A percentile compares a stretch with the other conserved stretches of the same genome.
phyloP scores from a whole-genome alignment of 2,113 vertebrate species.

The Hippocampus barbouri region DNA sequence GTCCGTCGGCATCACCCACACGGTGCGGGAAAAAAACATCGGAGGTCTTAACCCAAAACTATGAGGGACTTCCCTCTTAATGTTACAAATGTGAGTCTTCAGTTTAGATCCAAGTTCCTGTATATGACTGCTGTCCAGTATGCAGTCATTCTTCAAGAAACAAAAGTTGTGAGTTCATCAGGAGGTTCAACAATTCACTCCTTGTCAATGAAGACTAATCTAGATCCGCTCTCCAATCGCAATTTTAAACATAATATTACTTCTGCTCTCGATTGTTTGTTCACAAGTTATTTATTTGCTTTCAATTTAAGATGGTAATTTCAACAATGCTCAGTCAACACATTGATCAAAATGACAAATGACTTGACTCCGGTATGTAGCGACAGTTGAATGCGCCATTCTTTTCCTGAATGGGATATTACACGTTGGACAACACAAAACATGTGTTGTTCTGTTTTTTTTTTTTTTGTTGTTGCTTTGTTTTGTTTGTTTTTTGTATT shows the following conservation, averaged over 20 bases:
- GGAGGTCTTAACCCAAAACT: conserved; percentile 26
- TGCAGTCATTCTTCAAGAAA: conserved; percentile 1
- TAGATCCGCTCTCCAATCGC: neutral
- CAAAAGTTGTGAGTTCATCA: neutral
- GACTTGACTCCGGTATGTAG: too few relatives aligned
- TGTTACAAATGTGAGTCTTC: conserved; percentile 19
- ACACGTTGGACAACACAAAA: too few relatives aligned
- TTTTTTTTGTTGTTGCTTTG: too few relatives aligned
- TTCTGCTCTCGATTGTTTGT: too few relatives aligned
- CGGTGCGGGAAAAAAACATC: conserved; percentile 28
- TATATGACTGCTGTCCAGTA: conserved; percentile 17
- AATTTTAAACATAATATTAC: too few relatives aligned
- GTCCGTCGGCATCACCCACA: conserved; percentile 38
- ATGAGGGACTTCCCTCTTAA: conserved; percentile 26
- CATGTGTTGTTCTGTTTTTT: too few relatives aligned
- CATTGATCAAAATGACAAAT: too few relatives aligned
- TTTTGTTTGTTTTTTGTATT: too few relatives aligned
- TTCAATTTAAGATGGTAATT: too few relatives aligned
- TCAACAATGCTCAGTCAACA: too few relatives aligned
- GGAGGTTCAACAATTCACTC: neutral
- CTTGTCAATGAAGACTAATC: neutral
- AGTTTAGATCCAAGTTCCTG: conserved; percentile 14
- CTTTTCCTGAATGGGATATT: neutral
- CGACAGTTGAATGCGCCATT: too few relatives aligned
- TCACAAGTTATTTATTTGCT: too few relatives aligned